A percentile compares a stretch with the other conserved stretches of the same genome.
Evolutionary conservation across 2,888 invertebrate species (phyloP).

Genomic region (Lasioglossum morio): DNA sequence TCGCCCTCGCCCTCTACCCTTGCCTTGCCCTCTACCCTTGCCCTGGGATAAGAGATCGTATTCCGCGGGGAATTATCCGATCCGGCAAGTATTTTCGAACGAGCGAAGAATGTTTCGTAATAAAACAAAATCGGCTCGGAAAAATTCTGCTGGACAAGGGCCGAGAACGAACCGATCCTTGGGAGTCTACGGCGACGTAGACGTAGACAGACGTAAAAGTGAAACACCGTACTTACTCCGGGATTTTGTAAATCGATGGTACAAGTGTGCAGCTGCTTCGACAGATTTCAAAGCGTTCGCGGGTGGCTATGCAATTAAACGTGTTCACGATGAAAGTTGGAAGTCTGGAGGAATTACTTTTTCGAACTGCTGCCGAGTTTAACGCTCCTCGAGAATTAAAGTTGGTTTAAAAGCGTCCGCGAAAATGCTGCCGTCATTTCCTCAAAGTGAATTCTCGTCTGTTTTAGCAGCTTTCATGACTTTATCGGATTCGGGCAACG

Average conservation of each 20-base stretch:
- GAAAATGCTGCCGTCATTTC: neutral
- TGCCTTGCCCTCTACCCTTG: neutral
- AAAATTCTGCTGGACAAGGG: constrained; percentile 26
- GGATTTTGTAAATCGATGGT: constrained; percentile 1
- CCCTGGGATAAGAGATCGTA: constrained; percentile 16
- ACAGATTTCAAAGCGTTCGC: constrained; percentile 7
- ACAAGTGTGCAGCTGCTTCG: neutral
- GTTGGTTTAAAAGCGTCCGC: neutral
- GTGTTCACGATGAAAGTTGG: neutral
- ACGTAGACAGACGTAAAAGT: constrained; percentile 4
- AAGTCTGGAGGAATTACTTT: neutral
- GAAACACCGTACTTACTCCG: neutral
- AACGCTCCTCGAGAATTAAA: neutral
- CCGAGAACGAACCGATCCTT: neutral
- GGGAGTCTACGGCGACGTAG: neutral
- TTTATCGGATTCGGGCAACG: neutral
- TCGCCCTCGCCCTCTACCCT: neutral
- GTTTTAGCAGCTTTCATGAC: neutral
- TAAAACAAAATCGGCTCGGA: constrained; percentile 40
- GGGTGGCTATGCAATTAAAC: neutral
- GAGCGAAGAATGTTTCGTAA: constrained; percentile 44
- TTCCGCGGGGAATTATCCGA: constrained; percentile 38
- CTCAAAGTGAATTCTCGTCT: neutral
- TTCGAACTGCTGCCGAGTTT: neutral
- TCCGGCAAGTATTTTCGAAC: constrained; percentile 42